These are phyloP conservation scores for Rhingia campestris DNA, from an alignment of 2,888 invertebrate species.

Conservation along the genomic window DNA sequence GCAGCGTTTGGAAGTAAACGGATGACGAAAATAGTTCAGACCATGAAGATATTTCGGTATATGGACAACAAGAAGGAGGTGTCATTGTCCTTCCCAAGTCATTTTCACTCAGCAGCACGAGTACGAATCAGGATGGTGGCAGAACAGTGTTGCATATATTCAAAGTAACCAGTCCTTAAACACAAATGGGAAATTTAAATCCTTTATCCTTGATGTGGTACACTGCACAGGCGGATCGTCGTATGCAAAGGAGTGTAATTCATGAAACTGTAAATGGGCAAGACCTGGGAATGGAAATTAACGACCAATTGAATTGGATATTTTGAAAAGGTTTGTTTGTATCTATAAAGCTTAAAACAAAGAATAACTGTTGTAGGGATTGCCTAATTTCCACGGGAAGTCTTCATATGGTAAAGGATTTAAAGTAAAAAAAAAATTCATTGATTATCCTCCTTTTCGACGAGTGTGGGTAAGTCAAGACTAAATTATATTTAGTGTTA, in stretches of 20 bases:
- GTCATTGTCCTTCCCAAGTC: conserved; percentile 29
- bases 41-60: conserved; percentile 47
- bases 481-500: no score
- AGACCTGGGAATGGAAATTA: conserved; percentile 48
- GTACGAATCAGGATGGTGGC: conserved; percentile 18
- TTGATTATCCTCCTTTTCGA: no score
- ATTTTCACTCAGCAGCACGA: conserved; percentile 24
- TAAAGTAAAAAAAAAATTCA: no score
- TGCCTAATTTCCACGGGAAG: not conserved
- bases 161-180: conserved; percentile 3
- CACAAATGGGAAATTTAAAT: conserved; percentile 23
- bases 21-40: conserved; percentile 47
- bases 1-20: conserved; percentile 58
- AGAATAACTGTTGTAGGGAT: no score
- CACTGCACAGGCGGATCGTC: conserved; percentile 57
- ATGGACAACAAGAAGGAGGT: conserved; percentile 66
- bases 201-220: conserved; percentile 47
- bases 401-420: no score
- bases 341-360: not conserved
- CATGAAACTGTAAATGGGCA: conserved; percentile 26
- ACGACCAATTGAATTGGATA: conserved; percentile 20
- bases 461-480: no score
- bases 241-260: conserved; percentile 40
- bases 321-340: conserved; percentile 3
- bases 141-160: conserved; percentile 26